Conservation (phyloP, 1,140 invertebrate species). For the Hylyphantes graminicola region DNA sequence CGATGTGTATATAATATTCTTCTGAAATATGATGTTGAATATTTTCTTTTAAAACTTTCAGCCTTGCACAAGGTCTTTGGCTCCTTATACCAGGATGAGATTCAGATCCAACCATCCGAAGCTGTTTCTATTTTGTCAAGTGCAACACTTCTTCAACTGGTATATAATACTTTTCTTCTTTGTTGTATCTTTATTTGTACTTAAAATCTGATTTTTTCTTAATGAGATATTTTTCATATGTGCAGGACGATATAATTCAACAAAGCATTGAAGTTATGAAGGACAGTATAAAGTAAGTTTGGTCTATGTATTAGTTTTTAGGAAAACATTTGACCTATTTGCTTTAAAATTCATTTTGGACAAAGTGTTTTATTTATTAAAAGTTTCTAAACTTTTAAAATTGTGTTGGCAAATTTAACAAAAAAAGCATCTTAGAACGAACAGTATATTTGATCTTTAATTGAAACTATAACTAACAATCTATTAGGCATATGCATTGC, state of each 20-base stretch:
- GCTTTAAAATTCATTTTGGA: background rate
- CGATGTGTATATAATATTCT: too few relatives aligned
- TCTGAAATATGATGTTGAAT: background rate
- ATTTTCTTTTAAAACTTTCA: conserved; percentile 66
- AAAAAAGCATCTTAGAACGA: background rate
- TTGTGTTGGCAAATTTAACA: background rate
- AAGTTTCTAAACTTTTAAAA: background rate
- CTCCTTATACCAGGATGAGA: conserved; percentile 83
- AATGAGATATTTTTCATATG: conserved; percentile 8
- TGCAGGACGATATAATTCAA: conserved; percentile 77
- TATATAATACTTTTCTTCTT: conserved; percentile 33
- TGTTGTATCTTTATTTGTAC: background rate
- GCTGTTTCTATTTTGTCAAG: conserved; percentile 80
- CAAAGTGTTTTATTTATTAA: background rate
- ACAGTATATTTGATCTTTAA: background rate
- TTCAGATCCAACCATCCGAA: conserved; percentile 77
- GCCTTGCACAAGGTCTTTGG: conserved; percentile 80
- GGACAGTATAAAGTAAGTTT: conserved; percentile 76
- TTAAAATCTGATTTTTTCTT: background rate
- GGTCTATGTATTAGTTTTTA: background rate
- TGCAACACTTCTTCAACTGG: conserved; percentile 80
- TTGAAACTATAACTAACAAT: too few relatives aligned
- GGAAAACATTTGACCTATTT: background rate
- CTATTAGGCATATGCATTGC: too few relatives aligned
- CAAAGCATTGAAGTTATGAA: conserved; percentile 81